Evolutionary conservation across 2,797 vertebrate species (phyloP), one percentile per base, ranked within the genome.

Genomic region (Bradypodion pumilum): DNA sequence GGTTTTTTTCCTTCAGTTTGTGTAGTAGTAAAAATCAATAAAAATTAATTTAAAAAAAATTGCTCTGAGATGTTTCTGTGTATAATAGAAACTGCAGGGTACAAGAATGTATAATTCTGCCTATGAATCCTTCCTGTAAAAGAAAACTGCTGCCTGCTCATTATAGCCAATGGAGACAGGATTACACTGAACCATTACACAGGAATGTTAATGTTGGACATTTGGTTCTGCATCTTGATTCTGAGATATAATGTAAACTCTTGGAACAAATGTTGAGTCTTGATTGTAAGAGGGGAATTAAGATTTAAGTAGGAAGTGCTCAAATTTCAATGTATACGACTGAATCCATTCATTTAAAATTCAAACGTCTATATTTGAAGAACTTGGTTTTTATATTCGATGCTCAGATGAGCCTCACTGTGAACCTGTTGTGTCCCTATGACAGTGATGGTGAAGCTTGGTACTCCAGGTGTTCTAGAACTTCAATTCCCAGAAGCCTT

Each of bases 71-170:
- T 77, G 44, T 70, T 74, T 21, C 60, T 74, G 29, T 35, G 29
- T 65, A 29, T 40, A 15, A 66, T 15, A n/a, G 63, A 75, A 68
- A 74, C 6, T 74, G 15, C 44, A 37, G 74, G 74, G n/a, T 66
- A 21, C 62, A 80, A 85, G 29, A 74, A 74, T 44, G 35, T 85
- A 49, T 56, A 29, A 37, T 85, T 23, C 63, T 80, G 29, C 3
- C 80, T 74, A 68, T 40, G 29, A 56, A 60, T 46, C 56, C 37
- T 66, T 42, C 27, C 37, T 80, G 46, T 23, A 84, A 27, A 65
- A 79, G 35, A 19, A 7, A 74, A 52, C 13, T 62, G 10, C 5
- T 35, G 29, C 27, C 7, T 35, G 62, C n/a, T 69, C 63, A 59
- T 69, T 66, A 29, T 3, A 70, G 75, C 8, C 66, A 72, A 27